These are phyloP conservation scores for Archips xylosteana DNA, from an alignment of 2,888 invertebrate genomes.

Conservation along the genomic window DNA sequence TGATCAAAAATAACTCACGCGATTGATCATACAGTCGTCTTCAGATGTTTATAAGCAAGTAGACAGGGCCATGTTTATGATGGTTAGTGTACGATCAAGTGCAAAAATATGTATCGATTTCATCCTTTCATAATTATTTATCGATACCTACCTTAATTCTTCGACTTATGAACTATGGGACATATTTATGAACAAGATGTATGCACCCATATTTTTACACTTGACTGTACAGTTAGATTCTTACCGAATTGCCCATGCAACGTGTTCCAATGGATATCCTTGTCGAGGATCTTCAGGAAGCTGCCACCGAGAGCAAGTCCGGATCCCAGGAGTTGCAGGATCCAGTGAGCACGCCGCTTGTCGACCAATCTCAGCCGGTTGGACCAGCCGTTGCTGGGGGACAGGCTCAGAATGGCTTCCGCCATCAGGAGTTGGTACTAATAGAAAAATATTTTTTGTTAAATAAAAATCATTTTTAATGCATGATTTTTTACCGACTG, in stretches of 20 bases:
- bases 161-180: too few species aligned
- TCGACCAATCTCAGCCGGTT: constrained; percentile 62
- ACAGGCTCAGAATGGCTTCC: constrained; percentile 66
- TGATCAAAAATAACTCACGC: too few species aligned
- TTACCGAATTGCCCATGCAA: constrained; percentile 67
- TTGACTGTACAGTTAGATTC: constrained; percentile 13
- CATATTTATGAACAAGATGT: too few species aligned
- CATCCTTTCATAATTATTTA: too few species aligned
- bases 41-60: too few species aligned
- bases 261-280: constrained; percentile 60
- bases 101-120: too few species aligned
- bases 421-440: constrained; percentile 77
- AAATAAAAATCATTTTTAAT: not conserved
- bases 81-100: too few species aligned
- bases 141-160: too few species aligned
- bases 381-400: constrained; percentile 70
- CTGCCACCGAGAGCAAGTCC: constrained; percentile 67
- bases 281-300: constrained; percentile 62
- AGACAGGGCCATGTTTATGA: too few species aligned
- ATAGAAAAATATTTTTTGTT: constrained; percentile 43
- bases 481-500: too few species aligned
- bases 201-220: too few species aligned
- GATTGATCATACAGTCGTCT: too few species aligned
- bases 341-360: constrained; percentile 67
- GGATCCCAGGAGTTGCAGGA: constrained; percentile 69